Conservation (phyloP, 1,140 invertebrate genomes). For the Platyscapa corneri region DNA sequence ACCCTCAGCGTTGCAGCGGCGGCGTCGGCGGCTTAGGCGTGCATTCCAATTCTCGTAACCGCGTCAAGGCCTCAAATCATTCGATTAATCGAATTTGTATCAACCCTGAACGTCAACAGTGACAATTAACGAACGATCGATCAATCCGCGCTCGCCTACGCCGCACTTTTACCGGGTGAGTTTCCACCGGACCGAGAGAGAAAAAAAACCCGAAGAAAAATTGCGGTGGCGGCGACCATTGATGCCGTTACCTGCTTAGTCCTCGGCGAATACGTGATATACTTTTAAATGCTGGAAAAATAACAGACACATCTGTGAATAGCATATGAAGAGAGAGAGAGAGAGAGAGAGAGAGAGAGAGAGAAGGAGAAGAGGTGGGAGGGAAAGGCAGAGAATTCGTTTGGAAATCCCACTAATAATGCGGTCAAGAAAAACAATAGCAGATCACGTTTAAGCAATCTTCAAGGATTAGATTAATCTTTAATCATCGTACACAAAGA, state of each 20-base stretch:
- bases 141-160: conserved; percentile 61
- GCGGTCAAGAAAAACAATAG: background rate
- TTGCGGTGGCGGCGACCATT: background rate
- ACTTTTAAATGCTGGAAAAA: conserved; percentile 18
- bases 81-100: conserved; percentile 63
- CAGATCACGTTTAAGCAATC: conserved; percentile 14
- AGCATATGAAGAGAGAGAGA: no score
- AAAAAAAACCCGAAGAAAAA: conserved; percentile 25
- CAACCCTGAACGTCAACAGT: conserved; percentile 61
- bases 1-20: background rate
- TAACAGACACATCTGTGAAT: conserved; percentile 21
- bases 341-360: no score
- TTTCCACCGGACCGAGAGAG: conserved; percentile 23
- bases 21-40: background rate
- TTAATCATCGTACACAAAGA: conserved; percentile 19
- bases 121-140: conserved; percentile 62
- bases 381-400: background rate
- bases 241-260: background rate
- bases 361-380: no score
- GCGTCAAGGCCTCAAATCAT: conserved; percentile 59
- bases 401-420: conserved; percentile 16
- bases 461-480: conserved; percentile 29
- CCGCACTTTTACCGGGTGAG: background rate
- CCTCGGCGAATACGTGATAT: conserved; percentile 16
- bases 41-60: conserved; percentile 32